These are phyloP conservation scores for Chymomyza fuscimana DNA, from an alignment of 2,888 invertebrate genomes.

Conservation along the genomic window DNA sequence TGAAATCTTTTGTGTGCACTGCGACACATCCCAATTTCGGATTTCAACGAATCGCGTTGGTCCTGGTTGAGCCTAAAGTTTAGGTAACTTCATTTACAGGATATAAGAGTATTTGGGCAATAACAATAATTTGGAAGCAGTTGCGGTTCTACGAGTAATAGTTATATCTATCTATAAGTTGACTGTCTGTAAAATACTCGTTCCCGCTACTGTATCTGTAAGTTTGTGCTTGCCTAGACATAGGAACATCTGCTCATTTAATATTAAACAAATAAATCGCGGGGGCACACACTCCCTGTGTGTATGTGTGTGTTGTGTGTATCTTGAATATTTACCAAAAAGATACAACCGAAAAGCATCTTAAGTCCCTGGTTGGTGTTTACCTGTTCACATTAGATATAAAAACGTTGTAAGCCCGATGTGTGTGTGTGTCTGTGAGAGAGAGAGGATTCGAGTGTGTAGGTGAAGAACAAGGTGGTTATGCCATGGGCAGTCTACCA, in stretches of 20 bases:
- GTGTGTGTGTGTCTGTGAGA: background rate
- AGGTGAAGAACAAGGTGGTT: background rate
- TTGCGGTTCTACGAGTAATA: background rate
- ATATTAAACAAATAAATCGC: slow-evolving; percentile 34
- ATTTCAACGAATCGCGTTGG: background rate
- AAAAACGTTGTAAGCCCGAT: background rate
- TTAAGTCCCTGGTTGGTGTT: slow-evolving; percentile 22
- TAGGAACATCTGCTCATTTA: slow-evolving; percentile 24
- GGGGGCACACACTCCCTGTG: background rate
- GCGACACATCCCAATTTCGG: background rate
- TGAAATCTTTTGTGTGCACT: background rate
- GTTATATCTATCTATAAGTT: background rate
- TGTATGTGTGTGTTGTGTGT: slow-evolving; percentile 10
- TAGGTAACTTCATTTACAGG: too few species aligned
- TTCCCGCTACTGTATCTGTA: background rate
- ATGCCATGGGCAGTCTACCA: background rate
- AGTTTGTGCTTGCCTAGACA: background rate
- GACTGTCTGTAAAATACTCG: background rate
- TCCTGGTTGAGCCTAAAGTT: too few species aligned
- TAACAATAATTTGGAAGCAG: background rate
- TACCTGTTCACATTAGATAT: slow-evolving; percentile 28
- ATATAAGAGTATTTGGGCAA: background rate
- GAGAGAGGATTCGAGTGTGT: background rate
- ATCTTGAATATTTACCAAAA: slow-evolving; percentile 28
- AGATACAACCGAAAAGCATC: slow-evolving; percentile 17